A percentile compares a stretch with the other conserved stretches of the same genome.
Evolutionary conservation across 2,113 vertebrate genomes (phyloP).

Genomic region (Phrynocephalus versicolor): DNA sequence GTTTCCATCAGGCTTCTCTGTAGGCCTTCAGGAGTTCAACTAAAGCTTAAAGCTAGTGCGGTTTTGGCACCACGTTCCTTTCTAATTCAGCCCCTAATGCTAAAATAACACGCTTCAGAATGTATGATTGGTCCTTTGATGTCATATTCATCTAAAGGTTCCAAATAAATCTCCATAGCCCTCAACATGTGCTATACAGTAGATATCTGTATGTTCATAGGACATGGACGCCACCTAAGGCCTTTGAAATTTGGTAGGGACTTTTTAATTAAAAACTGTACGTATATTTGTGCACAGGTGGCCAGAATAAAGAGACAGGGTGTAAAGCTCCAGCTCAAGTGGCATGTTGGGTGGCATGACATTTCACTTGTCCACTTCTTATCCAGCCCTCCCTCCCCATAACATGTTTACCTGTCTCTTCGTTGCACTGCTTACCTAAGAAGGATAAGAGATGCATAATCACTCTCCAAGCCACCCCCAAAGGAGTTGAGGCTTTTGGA

Average conservation of each 20-base stretch:
- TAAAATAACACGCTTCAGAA: slow-evolving; percentile 44
- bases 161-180: slow-evolving; percentile 40
- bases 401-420: neutral
- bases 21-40: fast-evolving
- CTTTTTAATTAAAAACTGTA: slow-evolving; percentile 5
- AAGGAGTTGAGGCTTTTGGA: neutral
- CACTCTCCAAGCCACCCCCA: no score
- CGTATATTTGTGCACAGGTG: neutral
- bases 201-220: neutral
- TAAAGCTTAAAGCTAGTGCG: neutral
- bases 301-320: neutral
- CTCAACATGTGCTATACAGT: fast-evolving
- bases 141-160: neutral
- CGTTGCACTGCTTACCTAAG: neutral
- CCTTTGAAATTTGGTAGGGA: slow-evolving; percentile 24
- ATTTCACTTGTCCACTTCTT: neutral
- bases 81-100: slow-evolving; percentile 23
- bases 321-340: neutral
- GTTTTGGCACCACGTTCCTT: slow-evolving; percentile 11
- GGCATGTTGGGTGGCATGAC: neutral
- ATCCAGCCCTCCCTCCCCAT: neutral
- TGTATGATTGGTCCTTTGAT: slow-evolving; percentile 37
- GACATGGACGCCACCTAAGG: slow-evolving; percentile 35
- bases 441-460: neutral
- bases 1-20: neutral